These are phyloP conservation scores for Leptinotarsa defecta DNA, from an alignment of 1,140 invertebrate genomes.

Conservation along the genomic window DNA sequence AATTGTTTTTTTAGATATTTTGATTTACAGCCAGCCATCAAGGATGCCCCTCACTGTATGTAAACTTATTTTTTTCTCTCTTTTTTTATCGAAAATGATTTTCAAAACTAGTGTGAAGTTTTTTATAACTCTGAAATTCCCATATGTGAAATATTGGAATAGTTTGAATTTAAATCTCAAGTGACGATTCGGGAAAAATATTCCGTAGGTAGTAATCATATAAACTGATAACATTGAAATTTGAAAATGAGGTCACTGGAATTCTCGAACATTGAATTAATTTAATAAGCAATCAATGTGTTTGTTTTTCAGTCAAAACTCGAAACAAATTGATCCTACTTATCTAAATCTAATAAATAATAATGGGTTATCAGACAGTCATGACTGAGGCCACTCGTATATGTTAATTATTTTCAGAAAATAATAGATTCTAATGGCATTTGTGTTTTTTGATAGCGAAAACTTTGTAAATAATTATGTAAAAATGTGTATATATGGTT, in stretches of 20 bases:
- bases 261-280: slow-evolving; percentile 9
- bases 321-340: slow-evolving; percentile 25
- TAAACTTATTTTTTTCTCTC: too few species aligned
- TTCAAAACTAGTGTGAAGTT: too few species aligned
- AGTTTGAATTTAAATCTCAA: too few species aligned
- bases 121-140: too few species aligned
- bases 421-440: not conserved
- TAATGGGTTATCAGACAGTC: slow-evolving; percentile 20
- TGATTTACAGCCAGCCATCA: too few species aligned
- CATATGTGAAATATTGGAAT: too few species aligned
- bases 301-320: slow-evolving; percentile 18
- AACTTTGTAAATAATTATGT: not conserved
- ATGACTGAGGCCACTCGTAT: slow-evolving; percentile 8
- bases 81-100: too few species aligned
- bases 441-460: not conserved
- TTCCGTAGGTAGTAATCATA: too few species aligned
- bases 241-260: slow-evolving; percentile 12
- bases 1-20: too few species aligned
- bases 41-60: too few species aligned
- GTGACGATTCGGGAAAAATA: too few species aligned
- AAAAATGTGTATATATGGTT: slow-evolving; percentile 1
- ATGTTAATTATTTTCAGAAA: not conserved
- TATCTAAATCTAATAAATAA: slow-evolving; percentile 24
- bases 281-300: slow-evolving; percentile 25
- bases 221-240: not conserved